phyloP scores from a whole-genome alignment of 2,113 vertebrate species.

The Phaethon lepturus region DNA sequence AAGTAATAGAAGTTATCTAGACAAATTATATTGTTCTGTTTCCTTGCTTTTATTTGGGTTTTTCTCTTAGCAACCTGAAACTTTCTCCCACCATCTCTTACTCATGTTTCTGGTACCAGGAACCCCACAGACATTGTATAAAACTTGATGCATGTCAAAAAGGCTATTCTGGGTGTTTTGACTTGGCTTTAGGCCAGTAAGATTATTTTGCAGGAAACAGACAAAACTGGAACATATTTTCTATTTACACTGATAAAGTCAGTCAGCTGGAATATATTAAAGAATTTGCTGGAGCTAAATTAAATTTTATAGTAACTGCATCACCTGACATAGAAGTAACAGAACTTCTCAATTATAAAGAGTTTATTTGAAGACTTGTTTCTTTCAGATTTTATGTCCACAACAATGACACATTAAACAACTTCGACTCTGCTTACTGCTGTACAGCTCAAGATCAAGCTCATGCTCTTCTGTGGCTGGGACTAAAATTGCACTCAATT shows the following conservation, averaged over 20 bases:
- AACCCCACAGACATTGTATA: not conserved
- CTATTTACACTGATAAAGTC: slow-evolving; percentile 40
- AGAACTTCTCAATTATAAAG: slow-evolving; percentile 9
- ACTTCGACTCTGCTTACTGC: not conserved
- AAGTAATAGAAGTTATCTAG: not conserved
- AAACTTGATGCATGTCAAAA: not conserved
- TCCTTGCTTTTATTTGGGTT: not conserved
- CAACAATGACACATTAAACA: not conserved
- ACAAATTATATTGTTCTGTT: not conserved
- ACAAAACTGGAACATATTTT: slow-evolving; percentile 40
- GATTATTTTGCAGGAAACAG: not conserved
- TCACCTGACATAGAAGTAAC: slow-evolving; percentile 50
- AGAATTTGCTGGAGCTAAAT: slow-evolving; percentile 64
- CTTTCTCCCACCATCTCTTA: not conserved
- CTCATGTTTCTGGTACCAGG: not conserved
- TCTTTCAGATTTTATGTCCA: not conserved
- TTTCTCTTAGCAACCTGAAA: not conserved
- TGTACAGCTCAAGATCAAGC: not conserved
- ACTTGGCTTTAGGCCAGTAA: not conserved
- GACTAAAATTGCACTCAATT: not conserved
- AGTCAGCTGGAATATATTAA: slow-evolving; percentile 66
- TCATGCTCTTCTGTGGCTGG: not conserved
- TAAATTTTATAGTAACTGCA: slow-evolving; percentile 69
- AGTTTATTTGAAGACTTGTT: not conserved
- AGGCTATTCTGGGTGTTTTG: not conserved